These are phyloP conservation scores for Leptodactylus fallax DNA, from an alignment of 2,797 vertebrate genomes.

Conservation along the genomic window DNA sequence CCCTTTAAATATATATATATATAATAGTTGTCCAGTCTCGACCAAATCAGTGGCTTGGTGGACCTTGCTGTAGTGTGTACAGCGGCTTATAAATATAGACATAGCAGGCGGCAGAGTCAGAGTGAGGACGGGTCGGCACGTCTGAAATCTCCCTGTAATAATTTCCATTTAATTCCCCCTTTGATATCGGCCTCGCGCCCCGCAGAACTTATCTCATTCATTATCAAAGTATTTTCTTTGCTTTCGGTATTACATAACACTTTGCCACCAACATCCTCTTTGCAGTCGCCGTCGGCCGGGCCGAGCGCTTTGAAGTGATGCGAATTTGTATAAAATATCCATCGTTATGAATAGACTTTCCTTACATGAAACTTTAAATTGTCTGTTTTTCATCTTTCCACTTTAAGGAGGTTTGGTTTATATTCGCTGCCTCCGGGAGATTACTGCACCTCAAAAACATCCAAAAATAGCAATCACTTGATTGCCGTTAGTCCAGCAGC, in stretches of 20 bases:
- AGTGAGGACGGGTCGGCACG: background rate
- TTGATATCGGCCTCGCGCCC: background rate
- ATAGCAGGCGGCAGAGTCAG: background rate
- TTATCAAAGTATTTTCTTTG: constrained; percentile 15
- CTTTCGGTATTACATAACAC: background rate
- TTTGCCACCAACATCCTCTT: constrained; percentile 30
- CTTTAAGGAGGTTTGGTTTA: background rate
- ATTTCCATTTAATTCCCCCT: constrained; percentile 5
- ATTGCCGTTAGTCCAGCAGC: background rate
- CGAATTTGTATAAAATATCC: constrained; percentile 13
- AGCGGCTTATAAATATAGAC: background rate
- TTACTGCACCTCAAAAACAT: background rate
- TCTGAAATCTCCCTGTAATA: background rate
- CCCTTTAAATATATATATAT: too few relatives aligned
- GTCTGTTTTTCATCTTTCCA: constrained; percentile 11
- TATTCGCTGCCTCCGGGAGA: background rate
- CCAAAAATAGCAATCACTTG: background rate
- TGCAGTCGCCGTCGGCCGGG: background rate
- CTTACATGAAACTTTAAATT: background rate
- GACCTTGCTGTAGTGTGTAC: too few relatives aligned
- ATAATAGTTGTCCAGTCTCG: too few relatives aligned
- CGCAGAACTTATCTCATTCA: background rate
- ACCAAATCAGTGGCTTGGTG: too few relatives aligned
- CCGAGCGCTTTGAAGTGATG: background rate
- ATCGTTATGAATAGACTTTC: background rate